Percentiles rank a stretch among this genome's conserved stretches.
These are phyloP conservation scores for Apocrypta bakeri DNA, from an alignment of 1,140 invertebrate species.

Conservation along the genomic window DNA sequence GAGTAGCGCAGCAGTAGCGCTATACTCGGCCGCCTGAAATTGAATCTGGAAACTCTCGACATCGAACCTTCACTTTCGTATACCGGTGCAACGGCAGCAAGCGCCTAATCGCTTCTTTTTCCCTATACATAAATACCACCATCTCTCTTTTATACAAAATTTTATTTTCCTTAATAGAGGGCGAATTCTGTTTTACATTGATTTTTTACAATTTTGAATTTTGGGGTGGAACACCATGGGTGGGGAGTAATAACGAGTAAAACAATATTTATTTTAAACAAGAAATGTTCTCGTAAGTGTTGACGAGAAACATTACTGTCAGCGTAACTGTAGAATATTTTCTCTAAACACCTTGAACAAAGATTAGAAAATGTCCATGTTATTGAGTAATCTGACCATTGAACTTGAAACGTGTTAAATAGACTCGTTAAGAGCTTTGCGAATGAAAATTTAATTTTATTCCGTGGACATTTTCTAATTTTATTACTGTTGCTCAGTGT, in stretches of 20 bases:
- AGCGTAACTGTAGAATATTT: background rate
- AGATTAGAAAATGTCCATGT: background rate
- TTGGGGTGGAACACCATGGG: too few species aligned
- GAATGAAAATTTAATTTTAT: background rate
- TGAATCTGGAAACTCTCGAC: slow-evolving; percentile 34
- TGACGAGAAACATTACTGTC: background rate
- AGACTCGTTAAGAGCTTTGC: background rate
- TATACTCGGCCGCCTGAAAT: slow-evolving; percentile 30
- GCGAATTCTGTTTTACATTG: too few species aligned
- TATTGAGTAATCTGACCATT: slow-evolving; percentile 4
- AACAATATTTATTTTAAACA: too few species aligned
- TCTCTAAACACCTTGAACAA: background rate
- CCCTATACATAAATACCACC: too few species aligned
- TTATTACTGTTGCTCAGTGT: background rate
- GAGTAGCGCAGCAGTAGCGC: background rate
- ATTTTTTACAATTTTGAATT: too few species aligned
- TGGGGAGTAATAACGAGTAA: too few species aligned
- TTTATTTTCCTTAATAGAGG: too few species aligned
- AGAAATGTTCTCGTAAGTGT: too few species aligned
- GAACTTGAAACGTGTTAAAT: slow-evolving; percentile 25
- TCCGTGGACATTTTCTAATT: background rate
- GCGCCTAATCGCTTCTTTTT: background rate
- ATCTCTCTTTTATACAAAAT: too few species aligned
- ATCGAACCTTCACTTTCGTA: slow-evolving; percentile 39
- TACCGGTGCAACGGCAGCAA: background rate